Conservation (phyloP, 2,797 vertebrate genomes). For the Tenualosa thibaudeaui region DNA sequence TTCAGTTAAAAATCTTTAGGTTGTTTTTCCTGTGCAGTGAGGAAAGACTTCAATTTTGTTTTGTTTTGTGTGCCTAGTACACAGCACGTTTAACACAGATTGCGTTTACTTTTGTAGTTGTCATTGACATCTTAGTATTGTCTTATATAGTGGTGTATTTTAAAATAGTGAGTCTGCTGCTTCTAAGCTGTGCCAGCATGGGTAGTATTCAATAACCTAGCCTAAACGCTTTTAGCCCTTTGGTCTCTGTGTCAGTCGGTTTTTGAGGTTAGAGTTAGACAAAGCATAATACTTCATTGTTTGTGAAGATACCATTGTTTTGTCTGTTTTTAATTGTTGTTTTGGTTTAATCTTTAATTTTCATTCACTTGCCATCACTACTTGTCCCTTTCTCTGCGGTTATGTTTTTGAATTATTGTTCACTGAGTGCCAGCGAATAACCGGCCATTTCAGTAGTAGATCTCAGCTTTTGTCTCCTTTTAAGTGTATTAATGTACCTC, state of each 20-base stretch:
- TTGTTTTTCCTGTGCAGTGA: neutral
- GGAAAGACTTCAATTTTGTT: neutral
- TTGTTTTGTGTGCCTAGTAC: neutral
- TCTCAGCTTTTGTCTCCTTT: conserved; percentile 6
- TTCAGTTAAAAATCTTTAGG: neutral
- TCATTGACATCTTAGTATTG: neutral
- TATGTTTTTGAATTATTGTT: conserved; percentile 7
- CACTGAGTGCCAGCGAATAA: neutral
- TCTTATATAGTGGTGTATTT: neutral
- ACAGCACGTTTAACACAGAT: neutral
- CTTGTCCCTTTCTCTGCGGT: neutral
- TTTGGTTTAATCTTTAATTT: neutral
- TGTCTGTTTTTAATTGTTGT: neutral
- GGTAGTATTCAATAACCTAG: neutral
- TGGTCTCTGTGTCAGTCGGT: neutral
- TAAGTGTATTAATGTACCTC: neutral
- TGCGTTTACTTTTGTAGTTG: neutral
- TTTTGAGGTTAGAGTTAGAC: neutral
- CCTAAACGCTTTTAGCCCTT: neutral
- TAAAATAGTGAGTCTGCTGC: neutral
- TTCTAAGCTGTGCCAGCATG: neutral
- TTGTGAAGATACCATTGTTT: neutral
- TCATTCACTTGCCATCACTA: neutral
- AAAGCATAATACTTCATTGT: neutral
- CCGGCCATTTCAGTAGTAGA: conserved; percentile 8